These are phyloP conservation scores for Pantherophis alleghaniensis DNA, from an alignment of 2,797 vertebrate genomes.

Conservation along the genomic window DNA sequence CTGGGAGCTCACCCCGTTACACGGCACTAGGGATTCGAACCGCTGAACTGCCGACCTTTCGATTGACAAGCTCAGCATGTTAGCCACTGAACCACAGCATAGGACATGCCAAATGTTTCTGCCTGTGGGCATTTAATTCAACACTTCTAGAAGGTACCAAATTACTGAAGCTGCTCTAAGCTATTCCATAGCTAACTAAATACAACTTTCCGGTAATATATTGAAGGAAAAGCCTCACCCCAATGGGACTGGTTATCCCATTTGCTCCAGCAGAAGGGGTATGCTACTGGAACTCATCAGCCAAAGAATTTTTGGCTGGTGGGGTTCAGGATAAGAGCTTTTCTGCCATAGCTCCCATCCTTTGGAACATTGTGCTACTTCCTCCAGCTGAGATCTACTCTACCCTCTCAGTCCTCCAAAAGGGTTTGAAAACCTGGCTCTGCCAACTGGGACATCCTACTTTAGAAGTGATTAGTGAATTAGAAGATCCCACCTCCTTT, in stretches of 20 bases:
- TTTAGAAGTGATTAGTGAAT: too few species aligned
- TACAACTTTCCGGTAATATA: not conserved
- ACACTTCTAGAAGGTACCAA: not conserved
- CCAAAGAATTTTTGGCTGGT: too few species aligned
- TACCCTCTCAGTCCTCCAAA: not conserved
- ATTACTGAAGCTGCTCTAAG: not conserved
- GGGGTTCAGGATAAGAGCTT: too few species aligned
- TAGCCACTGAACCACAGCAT: not conserved
- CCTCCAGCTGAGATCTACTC: not conserved
- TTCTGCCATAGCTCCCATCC: too few species aligned
- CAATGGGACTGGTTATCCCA: not conserved
- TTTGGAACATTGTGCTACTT: not conserved
- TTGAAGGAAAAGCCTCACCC: not conserved
- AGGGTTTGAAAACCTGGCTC: not conserved
- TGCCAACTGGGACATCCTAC: not conserved
- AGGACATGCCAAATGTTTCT: not conserved
- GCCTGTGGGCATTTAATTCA: not conserved
- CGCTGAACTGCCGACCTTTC: too few species aligned
- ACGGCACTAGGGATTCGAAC: too few species aligned
- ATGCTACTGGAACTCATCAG: too few species aligned
- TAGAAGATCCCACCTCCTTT: not conserved
- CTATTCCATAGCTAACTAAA: not conserved
- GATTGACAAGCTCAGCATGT: too few species aligned
- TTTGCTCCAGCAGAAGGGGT: too few species aligned
- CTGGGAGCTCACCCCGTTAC: too few species aligned